These are phyloP conservation scores for Bubo blakistoni DNA, from an alignment of 2,113 vertebrate genomes.

Conservation along the genomic window DNA sequence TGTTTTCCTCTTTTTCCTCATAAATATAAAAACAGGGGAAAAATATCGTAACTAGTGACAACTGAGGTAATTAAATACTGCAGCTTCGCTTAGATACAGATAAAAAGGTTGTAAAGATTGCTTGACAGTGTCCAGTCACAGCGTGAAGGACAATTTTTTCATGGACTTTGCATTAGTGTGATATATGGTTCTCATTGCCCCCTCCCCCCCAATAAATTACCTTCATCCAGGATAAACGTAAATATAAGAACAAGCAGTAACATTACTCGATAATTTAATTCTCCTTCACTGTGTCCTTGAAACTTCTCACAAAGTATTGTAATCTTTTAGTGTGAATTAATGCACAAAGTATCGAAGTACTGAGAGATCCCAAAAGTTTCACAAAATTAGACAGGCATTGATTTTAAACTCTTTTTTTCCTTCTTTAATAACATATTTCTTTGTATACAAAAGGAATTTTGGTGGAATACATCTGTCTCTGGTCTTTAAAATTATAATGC, in stretches of 20 bases:
- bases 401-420: constrained; percentile 17
- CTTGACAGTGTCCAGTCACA: constrained; percentile 46
- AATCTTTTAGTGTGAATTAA: constrained; percentile 57
- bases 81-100: constrained; percentile 25
- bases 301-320: constrained; percentile 53
- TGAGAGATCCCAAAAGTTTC: constrained; percentile 18
- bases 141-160: constrained; percentile 69
- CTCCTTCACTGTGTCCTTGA: constrained; percentile 69
- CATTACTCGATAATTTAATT: constrained; percentile 68
- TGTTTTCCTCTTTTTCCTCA: constrained; percentile 33
- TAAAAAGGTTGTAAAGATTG: constrained; percentile 26
- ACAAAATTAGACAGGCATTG: constrained; percentile 45
- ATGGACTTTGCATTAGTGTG: constrained; percentile 44
- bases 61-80: neutral
- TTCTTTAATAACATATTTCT: constrained; percentile 15
- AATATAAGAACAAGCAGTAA: constrained; percentile 67
- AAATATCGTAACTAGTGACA: constrained; percentile 26
- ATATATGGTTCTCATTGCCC: constrained; percentile 47
- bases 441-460: constrained; percentile 9
- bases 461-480: neutral
- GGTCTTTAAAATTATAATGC: neutral
- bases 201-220: constrained; percentile 36
- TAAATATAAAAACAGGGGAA: constrained; percentile 58
- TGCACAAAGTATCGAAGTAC: constrained; percentile 14
- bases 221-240: constrained; percentile 68